Evolutionary conservation across 2,888 invertebrate genomes (phyloP), one percentile per base, ranked within the genome.

Genomic region (Athalia cordata): DNA sequence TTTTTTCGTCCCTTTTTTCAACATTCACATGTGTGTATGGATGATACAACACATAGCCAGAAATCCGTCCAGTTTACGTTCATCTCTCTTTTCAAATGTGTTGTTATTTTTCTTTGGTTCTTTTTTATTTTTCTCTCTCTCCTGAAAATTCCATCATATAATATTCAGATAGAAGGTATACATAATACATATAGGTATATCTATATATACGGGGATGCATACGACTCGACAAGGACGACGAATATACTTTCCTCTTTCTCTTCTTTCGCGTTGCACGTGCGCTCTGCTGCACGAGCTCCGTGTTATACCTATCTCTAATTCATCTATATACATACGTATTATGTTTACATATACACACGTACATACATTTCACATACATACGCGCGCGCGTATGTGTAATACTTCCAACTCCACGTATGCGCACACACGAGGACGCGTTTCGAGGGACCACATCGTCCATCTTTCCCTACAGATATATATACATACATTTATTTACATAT

Each of bases 41-140:
- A 29, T 29, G 43, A 43, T 43, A 43, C 29, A 4, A 29, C 7
- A 8, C 9, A 64, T 29, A 64, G 29, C n/a, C n/a, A 50, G 13
- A 50, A 50, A 47, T 50, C 47, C 15, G 15, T 15, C 49, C 67
- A 67, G 67, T 67, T n/a, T 67, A 67, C 13, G 13, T 50, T 50
- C 47, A 45, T 67, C 50, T 67, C 67, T 49, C 49, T 67, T 67
- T 67, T 45, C 67, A 15, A 67, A 67, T 50, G 50, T 67, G 47
- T 15, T 67, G 15, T 15, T 67, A 47, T 50, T 15, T 50, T 50
- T 67, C 67, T 72, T 77, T 80, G 78, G 62, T 57, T 75, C 43
- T 55, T 77, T 59, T 77, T 45, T 77, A 13, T 78, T 77, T 77
- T 55, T 66, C 13, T 47, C 13, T 47, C 13, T 49, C 47, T 67